Conservation (phyloP, 2,797 vertebrate genomes). For the Falco biarmicus region DNA sequence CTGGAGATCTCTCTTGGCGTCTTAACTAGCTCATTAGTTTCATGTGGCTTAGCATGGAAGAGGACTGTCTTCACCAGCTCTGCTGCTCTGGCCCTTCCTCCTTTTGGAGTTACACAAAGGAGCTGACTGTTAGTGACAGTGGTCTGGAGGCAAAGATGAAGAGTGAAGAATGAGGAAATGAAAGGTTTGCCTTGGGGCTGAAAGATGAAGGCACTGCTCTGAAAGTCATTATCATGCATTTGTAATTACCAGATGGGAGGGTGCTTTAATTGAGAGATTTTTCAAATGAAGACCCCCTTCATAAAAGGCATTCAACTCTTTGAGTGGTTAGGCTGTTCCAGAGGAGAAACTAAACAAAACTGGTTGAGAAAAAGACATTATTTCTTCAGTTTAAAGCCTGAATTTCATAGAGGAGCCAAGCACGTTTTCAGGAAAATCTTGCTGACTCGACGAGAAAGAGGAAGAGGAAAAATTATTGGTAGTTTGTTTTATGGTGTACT, state of each 20-base stretch:
- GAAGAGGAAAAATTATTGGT: not conserved
- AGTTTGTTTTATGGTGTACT: not conserved
- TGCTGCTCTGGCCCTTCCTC: not conserved
- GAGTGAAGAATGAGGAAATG: constrained; percentile 40
- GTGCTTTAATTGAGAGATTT: constrained; percentile 13
- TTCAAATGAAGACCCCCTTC: not conserved
- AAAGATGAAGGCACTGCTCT: constrained; percentile 32
- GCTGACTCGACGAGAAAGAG: not conserved
- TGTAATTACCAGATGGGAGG: constrained; percentile 46
- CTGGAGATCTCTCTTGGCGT: not conserved
- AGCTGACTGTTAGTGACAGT: constrained; percentile 4
- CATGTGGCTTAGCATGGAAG: not conserved
- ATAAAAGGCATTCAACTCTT: not conserved
- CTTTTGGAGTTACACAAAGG: constrained; percentile 1
- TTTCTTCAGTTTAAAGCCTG: not conserved
- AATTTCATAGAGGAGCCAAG: not conserved
- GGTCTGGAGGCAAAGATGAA: not conserved
- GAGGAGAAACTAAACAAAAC: not conserved
- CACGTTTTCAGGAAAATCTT: not conserved
- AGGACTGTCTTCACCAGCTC: not conserved
- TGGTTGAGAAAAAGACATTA: not conserved
- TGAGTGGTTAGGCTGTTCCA: not conserved
- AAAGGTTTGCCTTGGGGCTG: constrained; percentile 53
- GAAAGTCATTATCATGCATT: constrained; percentile 41
- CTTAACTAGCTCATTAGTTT: not conserved